Evolutionary conservation across 2,113 vertebrate species (phyloP).

Genomic region (Laticauda colubrina): DNA sequence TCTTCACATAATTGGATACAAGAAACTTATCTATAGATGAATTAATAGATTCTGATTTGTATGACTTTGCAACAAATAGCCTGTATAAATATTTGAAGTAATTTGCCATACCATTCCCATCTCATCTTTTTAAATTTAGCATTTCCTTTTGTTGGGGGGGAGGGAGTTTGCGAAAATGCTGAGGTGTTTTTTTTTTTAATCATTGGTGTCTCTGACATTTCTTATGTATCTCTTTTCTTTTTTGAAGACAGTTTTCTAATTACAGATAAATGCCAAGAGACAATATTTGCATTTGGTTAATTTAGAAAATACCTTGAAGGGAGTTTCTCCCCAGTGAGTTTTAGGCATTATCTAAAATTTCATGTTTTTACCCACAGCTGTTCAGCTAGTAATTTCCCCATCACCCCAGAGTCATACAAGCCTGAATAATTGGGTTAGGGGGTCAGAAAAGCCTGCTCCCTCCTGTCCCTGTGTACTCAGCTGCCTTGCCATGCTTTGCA

Average conservation of each 20-base stretch:
- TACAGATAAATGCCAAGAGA: conserved; percentile 49
- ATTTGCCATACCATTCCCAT: background rate
- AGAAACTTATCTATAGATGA: background rate
- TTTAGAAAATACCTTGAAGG: conserved; percentile 59
- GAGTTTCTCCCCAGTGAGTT: conserved; percentile 45
- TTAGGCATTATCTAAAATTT: conserved; percentile 44
- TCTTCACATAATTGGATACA: background rate
- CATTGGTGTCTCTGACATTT: conserved; percentile 8
- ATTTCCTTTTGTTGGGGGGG: background rate
- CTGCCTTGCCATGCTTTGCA: background rate
- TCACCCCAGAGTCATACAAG: background rate
- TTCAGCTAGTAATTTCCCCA: conserved; percentile 39
- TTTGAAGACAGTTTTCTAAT: conserved; percentile 55
- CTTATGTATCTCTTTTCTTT: conserved; percentile 30
- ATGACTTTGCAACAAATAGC: background rate
- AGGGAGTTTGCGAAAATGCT: background rate
- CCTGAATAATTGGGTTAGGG: background rate
- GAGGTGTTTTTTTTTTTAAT: background rate
- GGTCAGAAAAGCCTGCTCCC: background rate
- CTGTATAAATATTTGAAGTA: background rate
- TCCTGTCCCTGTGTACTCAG: background rate
- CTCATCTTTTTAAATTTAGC: background rate
- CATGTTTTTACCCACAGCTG: conserved; percentile 48
- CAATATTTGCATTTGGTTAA: conserved; percentile 52
- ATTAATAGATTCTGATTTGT: background rate